phyloP scores from a whole-genome alignment of 2,888 invertebrate genomes.

The Drosophila hamatofila region DNA sequence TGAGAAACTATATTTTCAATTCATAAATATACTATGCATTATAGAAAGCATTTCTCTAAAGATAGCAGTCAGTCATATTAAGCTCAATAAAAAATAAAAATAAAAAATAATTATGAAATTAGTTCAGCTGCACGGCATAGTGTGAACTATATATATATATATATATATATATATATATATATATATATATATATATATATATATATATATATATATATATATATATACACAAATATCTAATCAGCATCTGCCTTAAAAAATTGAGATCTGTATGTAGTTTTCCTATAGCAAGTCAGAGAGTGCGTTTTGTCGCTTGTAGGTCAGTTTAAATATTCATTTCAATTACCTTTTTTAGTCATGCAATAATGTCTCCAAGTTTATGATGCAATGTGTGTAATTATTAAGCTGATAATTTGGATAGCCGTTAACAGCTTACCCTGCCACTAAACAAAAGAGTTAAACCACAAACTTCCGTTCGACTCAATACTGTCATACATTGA shows the following conservation, averaged over 20 bases:
- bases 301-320: too few relatives aligned
- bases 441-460: conserved; percentile 63
- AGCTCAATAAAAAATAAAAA: too few relatives aligned
- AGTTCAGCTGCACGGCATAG: neutral
- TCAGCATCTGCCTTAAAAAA: neutral
- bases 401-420: conserved; percentile 33
- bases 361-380: conserved; percentile 36
- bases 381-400: conserved; percentile 47
- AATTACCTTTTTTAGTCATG: neutral
- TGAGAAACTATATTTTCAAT: neutral
- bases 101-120: neutral
- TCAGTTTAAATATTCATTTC: too few relatives aligned
- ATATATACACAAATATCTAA: too few relatives aligned
- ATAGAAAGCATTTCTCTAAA: neutral
- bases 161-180: too few relatives aligned
- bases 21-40: neutral
- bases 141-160: neutral
- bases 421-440: conserved; percentile 32
- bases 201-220: too few relatives aligned
- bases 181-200: too few relatives aligned
- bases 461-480: conserved; percentile 61
- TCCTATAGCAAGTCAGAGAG: neutral
- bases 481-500: conserved; percentile 13
- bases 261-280: neutral
- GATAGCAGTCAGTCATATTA: neutral